phyloP scores from a whole-genome alignment of 1,140 invertebrate genomes.

The Drosophila sp. region DNA sequence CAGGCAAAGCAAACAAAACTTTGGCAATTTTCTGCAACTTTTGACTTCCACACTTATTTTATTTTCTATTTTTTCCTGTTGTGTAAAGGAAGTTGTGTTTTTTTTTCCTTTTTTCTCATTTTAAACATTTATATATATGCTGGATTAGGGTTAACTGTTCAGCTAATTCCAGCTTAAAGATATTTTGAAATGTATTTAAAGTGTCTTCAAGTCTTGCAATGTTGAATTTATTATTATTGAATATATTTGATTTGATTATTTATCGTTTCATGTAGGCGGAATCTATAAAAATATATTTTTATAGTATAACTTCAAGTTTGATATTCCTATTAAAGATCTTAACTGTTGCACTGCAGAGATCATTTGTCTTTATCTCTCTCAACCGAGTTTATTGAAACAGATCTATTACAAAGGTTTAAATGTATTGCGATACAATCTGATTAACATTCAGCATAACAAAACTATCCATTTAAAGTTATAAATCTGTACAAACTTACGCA shows the following conservation, averaged over 20 bases:
- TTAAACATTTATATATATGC: not conserved
- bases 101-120: no score
- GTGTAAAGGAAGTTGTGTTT: constrained; percentile 57
- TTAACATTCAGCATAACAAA: constrained; percentile 1
- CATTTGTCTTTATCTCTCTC: constrained; percentile 8
- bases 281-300: no score
- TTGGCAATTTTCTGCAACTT: constrained; percentile 75
- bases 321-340: not conserved
- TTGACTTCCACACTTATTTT: constrained; percentile 56
- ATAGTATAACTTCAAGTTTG: no score
- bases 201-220: not conserved
- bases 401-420: constrained; percentile 5
- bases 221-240: not conserved
- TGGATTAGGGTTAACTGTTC: constrained; percentile 19
- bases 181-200: not conserved
- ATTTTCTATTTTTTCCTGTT: constrained; percentile 42
- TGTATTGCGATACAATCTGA: not conserved
- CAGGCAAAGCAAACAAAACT: constrained; percentile 56
- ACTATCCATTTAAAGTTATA: constrained; percentile 2
- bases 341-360: not conserved
- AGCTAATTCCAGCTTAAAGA: constrained; percentile 8
- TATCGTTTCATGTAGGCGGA: no score
- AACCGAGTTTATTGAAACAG: not conserved
- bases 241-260: no score
- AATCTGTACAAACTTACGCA: constrained; percentile 6